Base-by-base conservation (phyloP, 2,113 vertebrate species). In the Herpetotheres cachinnans region DNA sequence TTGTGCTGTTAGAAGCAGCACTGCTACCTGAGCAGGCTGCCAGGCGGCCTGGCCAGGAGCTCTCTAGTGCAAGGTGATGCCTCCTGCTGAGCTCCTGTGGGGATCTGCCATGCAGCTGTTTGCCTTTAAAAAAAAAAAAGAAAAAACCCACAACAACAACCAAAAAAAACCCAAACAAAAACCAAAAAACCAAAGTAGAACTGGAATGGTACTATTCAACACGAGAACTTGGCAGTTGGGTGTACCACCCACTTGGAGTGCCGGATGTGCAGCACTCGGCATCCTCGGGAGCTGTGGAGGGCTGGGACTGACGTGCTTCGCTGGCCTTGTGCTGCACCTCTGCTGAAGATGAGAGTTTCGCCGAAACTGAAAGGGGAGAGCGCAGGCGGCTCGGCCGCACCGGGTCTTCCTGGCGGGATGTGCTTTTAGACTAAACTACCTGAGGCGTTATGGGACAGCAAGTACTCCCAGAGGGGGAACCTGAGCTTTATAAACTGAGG, bases 31-130 rank as follows among this genome's bases (percentile, higher is more conserved):
- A 29, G 62, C n/a, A 38, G 32, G 36, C 46, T 59, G 80, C 38
- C 0, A 0, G 1, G 20, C 1, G 13, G 5, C 16, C 54, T 0
- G 3, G 16, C 36, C 29, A 2, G 44, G 49, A 38, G 2, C 49
- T 3, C 24, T 11, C 29, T 3, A 34, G 26, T 78, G 71, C 1
- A 11, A 66, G 49, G 36, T 10, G 44, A 27, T 13, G 77, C 69
- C 38, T 92, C 87, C 18, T 9, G 70, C 69, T 42, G 78, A 82
- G 65, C 73, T 88, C 62, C 55, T 14, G 14, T 1, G 49, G 25
- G 6, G 56, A 40, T 65, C 69, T 74, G 86, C 77, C 9, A 10
- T 38, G 86, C 79, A 86, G 79, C 73, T 95, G 76, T 86, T 73
- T 78, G 89, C 30, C 21, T 78, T 19, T 10, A 32, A 42, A 54